phyloP scores from a whole-genome alignment of 2,797 vertebrate genomes.

The Typhlichthys eigenmanni region DNA sequence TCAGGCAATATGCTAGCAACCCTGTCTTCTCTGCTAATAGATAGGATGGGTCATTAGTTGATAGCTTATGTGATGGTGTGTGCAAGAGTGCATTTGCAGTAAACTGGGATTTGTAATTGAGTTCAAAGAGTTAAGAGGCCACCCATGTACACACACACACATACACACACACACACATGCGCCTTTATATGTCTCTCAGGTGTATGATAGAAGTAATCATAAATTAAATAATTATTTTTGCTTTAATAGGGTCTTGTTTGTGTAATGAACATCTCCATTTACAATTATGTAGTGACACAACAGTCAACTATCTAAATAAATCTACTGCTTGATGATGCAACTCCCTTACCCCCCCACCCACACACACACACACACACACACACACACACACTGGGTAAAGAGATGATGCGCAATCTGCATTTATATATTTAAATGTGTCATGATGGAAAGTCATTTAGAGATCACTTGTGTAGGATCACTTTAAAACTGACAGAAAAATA shows the following conservation, averaged over 20 bases:
- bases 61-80: slow-evolving; percentile 5
- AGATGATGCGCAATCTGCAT: neutral
- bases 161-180: neutral
- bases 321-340: neutral
- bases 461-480: slow-evolving; percentile 62
- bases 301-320: neutral
- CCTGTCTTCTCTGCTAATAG: slow-evolving; percentile 20
- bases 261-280: slow-evolving; percentile 3
- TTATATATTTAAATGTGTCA: slow-evolving; percentile 58
- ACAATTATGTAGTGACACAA: neutral
- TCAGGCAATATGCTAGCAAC: slow-evolving; percentile 3
- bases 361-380: neutral
- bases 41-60: slow-evolving; percentile 15
- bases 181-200: slow-evolving; percentile 19
- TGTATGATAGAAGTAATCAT: slow-evolving; percentile 44
- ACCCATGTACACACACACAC: neutral
- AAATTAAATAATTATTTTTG: slow-evolving; percentile 46
- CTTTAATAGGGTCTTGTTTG: slow-evolving; percentile 39
- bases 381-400: neutral
- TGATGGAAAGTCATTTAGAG: slow-evolving; percentile 54
- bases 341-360: neutral
- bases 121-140: slow-evolving; percentile 30
- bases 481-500: slow-evolving; percentile 59
- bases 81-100: slow-evolving; percentile 3
- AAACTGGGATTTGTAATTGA: slow-evolving; percentile 38